Evolutionary conservation across 2,113 vertebrate species (phyloP), one percentile per base, ranked within the genome.

Genomic region (Australoheros scitulus): DNA sequence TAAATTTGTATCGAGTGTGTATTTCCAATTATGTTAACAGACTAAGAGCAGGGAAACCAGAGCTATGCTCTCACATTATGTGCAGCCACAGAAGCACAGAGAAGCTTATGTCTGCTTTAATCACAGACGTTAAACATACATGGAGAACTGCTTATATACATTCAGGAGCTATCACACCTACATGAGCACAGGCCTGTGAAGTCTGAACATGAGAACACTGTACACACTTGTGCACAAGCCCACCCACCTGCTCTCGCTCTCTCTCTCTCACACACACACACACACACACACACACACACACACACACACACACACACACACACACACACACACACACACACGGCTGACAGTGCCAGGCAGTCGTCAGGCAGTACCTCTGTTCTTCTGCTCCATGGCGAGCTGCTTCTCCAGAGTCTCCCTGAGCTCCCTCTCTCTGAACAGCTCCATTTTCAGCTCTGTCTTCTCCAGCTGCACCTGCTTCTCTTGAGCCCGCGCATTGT

Each of bases 391-490:
- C 94, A 99, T 96, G 79, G 97, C 97, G 95, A 99, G 95, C 94
- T 99, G 98, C 87, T 99, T 99, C 95, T 99, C 98, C 93, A 99
- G 96, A 32, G 97, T 98, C 97, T 99, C 98, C 90, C 98, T 95
- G 90, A 99, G 96, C 95, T 99, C 98, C 93, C 98, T 90, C 95
- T 99, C 98, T 93, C 98, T 97, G 95, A 99, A 98, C 91, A 99
- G 95, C 93, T 99, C 98, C 98, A 99, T 99, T 96, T 99, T 99
- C 94, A 99, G 94, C 93, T 99, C 98, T 5, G 98, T 99, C 96
- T 99, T 99, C 95, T 99, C 98, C 96, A 99, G 96, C 89, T 99
- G 98, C 83, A 99, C 98, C 88, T 99, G 98, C 91, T 99, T 99
- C 94, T 99, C 98, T 96, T 99, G 98, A 95, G 98, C 98, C 90